Base-by-base conservation (phyloP, 2,888 invertebrate species). In the Drosophila rubida region DNA sequence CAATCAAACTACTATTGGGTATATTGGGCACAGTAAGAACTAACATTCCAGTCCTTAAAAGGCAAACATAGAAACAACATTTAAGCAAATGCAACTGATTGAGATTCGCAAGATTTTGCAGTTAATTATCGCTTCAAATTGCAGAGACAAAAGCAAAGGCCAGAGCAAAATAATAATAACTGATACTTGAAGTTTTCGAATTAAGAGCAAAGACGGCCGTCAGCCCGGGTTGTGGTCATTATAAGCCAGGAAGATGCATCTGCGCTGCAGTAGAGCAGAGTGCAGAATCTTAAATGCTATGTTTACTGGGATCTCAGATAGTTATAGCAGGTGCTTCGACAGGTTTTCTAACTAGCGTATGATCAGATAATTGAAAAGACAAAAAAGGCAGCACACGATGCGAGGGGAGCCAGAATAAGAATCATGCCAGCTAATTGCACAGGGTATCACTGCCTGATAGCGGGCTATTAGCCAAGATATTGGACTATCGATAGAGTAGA, bases 11-110 rank as follows among this genome's bases (percentile, higher is more conserved):
- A 1, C 27, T 6, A 3, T 2, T 19, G 54, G 68, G 78, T 50
- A 74, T 78, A 73, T 73, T 9, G 27, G 30, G n/a, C 11, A 4
- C 30, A n/a, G 5, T 1, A 32, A 32, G 32, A 32, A n/a, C 30
- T 4, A 30, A 4, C 1, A 23, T 23, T 22, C 4, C 22, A 22
- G 4, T 22, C 4, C 22, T n/a, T n/a, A 22, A 22, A 22, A 2
- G 7, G n/a, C 4, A 32, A 32, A 32, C 0, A n/a, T 32, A 32
- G 9, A 11, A 1, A 30, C 30, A 30, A 30, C 30, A 11, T n/a
- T 30, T 30, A 32, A 32, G n/a, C 32, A 5, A 50, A 25, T 19
- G 1, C 19, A 19, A 19, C 19, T 19, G 19, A 1, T 19, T 19
- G 3, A 23, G 4, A 23, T 2, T 25, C 25, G 6, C 7, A 25